These are phyloP conservation scores for Pimpla rufipes DNA, from an alignment of 2,888 invertebrate species.

Conservation along the genomic window DNA sequence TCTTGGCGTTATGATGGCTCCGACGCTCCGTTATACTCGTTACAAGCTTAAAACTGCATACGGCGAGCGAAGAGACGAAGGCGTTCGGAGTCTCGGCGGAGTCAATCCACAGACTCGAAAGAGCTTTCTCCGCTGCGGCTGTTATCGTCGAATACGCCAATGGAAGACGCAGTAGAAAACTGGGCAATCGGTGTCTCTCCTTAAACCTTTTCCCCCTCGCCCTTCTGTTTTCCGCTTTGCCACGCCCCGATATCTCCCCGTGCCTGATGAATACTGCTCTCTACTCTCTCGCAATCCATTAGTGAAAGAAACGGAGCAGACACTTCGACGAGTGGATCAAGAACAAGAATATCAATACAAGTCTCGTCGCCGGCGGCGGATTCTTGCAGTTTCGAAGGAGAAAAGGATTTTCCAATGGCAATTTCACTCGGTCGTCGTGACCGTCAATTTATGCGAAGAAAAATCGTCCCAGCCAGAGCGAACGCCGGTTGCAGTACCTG, in stretches of 20 bases:
- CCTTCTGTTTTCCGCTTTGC: constrained; percentile 41
- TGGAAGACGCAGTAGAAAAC: constrained; percentile 49
- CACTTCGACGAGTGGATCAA: constrained; percentile 30
- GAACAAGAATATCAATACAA: constrained; percentile 36
- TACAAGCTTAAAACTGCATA: constrained; percentile 28
- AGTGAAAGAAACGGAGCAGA: constrained; percentile 44
- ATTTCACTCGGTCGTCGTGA: constrained; percentile 32
- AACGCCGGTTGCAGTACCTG: too few relatives aligned
- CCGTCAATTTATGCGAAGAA: neutral
- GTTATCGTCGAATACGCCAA: constrained; percentile 4
- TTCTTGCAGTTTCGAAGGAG: constrained; percentile 22
- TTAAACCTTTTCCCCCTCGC: constrained; percentile 53
- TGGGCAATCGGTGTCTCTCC: constrained; percentile 60
- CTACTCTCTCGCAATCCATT: constrained; percentile 54
- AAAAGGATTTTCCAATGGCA: constrained; percentile 45
- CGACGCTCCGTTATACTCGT: constrained; percentile 39
- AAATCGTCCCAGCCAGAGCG: too few relatives aligned
- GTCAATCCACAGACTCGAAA: constrained; percentile 24
- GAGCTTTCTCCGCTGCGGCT: constrained; percentile 41
- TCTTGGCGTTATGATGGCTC: constrained; percentile 43
- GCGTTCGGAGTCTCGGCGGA: neutral
- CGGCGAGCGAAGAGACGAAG: neutral
- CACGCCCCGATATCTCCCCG: constrained; percentile 59
- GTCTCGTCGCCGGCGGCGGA: constrained; percentile 42
- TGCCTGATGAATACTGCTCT: constrained; percentile 29